Evolutionary conservation across 2,113 vertebrate genomes (phyloP), one percentile per base, ranked within the genome.

Genomic region (Hoplias malabaricus): DNA sequence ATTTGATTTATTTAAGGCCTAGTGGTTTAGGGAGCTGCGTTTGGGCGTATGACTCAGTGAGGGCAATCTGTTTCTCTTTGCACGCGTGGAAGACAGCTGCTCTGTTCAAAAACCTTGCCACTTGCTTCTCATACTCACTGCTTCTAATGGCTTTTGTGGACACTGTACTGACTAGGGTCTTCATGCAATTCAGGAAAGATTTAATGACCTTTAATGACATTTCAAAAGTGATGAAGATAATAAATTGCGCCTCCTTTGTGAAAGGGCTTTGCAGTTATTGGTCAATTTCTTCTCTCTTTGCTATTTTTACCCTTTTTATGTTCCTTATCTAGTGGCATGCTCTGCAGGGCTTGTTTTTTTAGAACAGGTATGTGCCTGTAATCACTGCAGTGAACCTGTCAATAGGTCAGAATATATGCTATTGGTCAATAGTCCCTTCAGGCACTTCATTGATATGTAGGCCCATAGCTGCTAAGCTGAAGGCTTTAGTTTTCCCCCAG

Each of bases 1-100:
- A 23, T 67, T 46, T 63, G 56, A 73, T 73, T 73, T 73, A 61
- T 69, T 66, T 68, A 38, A 69, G 23, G 54, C 40, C 69, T 19
- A 21, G 23, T 27, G 21, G 75, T 31, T 68, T 69, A 77, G 42
- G 9, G 54, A 77, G 38, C 27, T 31, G n/a, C 14, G n/a, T 69
- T 57, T 8, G 19, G 33, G 31, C 4, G 56, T 21, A 57, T 54
- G 56, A 75, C 72, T 63, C 54, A 69, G 61, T 50, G 23, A 65
- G 5, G 25, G 42, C 23, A 21, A 43, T 59, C 9, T 31, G 12
- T 59, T 59, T 59, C 70, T 59, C 34, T 11, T 43, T 23, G 48
- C 33, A 38, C 54, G 31, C 50, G 54, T 40, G 38, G 16, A 42
- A 65, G 31, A 50, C 59, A 65, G 73, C 46, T 31, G 23, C 25